Percentiles rank a stretch among this genome's conserved stretches.
Evolutionary conservation across 1,140 invertebrate genomes (phyloP).

Genomic region (Yoshiicerus persimilis): DNA sequence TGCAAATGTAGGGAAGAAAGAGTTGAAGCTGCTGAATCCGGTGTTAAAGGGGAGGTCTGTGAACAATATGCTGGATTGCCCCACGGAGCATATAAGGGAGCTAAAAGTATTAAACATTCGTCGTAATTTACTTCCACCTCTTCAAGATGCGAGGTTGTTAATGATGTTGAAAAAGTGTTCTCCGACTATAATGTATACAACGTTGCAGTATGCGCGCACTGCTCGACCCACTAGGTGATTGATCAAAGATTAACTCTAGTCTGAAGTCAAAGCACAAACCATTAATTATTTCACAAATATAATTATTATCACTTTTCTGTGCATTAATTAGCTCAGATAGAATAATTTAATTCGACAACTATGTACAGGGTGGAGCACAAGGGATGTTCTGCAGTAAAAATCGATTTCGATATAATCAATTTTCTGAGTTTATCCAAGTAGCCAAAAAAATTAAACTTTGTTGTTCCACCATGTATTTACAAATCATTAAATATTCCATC

Average conservation of each 20-base stretch:
- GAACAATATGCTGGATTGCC: not conserved
- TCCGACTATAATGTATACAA: not conserved
- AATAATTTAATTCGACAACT: too few species aligned
- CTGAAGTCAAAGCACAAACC: not conserved
- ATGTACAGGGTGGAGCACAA: too few species aligned
- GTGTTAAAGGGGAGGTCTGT: not conserved
- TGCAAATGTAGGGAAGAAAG: not conserved
- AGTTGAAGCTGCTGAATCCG: not conserved
- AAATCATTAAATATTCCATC: too few species aligned
- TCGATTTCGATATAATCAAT: too few species aligned
- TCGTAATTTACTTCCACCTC: not conserved
- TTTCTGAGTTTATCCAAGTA: too few species aligned
- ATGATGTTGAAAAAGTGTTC: conserved; percentile 5
- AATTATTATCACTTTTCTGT: too few species aligned
- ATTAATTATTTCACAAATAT: too few species aligned
- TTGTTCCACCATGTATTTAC: too few species aligned
- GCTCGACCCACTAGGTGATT: conserved; percentile 4
- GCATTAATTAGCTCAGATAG: too few species aligned
- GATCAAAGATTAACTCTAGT: not conserved
- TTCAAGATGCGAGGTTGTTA: conserved; percentile 10
- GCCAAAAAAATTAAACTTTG: too few species aligned
- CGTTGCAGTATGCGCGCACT: conserved; percentile 1
- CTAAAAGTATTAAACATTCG: not conserved
- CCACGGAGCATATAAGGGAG: not conserved
- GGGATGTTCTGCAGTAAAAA: too few species aligned